Percentiles rank a stretch among this genome's conserved stretches.
Conservation (phyloP, 2,113 vertebrate species). For the Phyllostomus discolor region DNA sequence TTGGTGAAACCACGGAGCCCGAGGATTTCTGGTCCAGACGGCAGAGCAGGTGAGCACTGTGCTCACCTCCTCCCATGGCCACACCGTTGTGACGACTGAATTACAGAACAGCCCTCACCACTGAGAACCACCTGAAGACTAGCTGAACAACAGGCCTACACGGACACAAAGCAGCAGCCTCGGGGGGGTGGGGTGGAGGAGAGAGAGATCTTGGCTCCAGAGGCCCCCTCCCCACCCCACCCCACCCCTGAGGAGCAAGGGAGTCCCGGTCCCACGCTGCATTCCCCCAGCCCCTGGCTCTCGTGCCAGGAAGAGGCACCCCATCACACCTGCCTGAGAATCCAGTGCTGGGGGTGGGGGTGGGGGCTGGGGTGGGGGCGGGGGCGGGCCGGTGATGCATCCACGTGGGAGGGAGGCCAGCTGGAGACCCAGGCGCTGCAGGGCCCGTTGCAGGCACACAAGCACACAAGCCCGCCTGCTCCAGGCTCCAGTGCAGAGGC, state of each 20-base stretch:
- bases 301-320: not conserved
- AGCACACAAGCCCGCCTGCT: not conserved
- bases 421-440: not conserved
- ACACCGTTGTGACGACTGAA: too few relatives aligned
- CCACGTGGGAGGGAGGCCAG: not conserved
- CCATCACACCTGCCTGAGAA: not conserved
- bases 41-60: not conserved
- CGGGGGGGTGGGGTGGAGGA: not conserved
- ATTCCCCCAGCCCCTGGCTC: not conserved
- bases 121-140: not conserved
- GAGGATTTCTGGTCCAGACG: not conserved
- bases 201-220: not conserved
- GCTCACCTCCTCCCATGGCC: not conserved
- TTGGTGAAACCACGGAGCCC: not conserved
- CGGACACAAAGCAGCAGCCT: not conserved
- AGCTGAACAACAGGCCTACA: not conserved
- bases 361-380: too few relatives aligned
- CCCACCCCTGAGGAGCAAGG: not conserved
- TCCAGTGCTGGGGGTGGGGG: not conserved
- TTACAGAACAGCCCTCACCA: not conserved
- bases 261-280: not conserved
- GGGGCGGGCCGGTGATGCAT: too few relatives aligned
- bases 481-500: not conserved
- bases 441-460: not conserved
- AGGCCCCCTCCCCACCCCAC: not conserved